These are phyloP conservation scores for Pedetes capensis DNA, from an alignment of 2,113 vertebrate species.

Conservation along the genomic window DNA sequence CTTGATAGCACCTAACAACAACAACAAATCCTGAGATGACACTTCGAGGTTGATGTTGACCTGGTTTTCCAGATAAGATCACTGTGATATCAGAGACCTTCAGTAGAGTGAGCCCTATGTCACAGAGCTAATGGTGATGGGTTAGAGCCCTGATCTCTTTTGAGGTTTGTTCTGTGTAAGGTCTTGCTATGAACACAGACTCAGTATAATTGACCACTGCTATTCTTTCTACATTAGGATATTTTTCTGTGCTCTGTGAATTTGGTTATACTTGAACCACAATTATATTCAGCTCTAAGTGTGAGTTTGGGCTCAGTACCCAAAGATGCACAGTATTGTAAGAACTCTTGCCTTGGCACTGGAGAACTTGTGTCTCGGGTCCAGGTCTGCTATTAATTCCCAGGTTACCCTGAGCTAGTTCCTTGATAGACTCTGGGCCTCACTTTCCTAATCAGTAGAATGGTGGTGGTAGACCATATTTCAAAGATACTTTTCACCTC, in stretches of 20 bases:
- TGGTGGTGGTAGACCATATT: not conserved
- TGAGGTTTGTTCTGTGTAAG: not conserved
- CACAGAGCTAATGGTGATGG: not conserved
- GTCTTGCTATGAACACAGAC: not conserved
- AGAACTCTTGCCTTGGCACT: not conserved
- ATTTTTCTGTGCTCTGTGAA: not conserved
- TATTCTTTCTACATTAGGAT: not conserved
- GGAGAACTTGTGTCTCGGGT: not conserved
- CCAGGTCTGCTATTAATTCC: not conserved
- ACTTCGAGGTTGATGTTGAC: not conserved
- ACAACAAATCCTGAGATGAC: not conserved
- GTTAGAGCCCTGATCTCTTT: not conserved
- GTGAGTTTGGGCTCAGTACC: not conserved
- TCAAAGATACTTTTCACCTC: not conserved
- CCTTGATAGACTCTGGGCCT: not conserved
- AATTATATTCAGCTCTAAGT: not conserved
- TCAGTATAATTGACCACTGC: not conserved
- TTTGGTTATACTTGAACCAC: not conserved
- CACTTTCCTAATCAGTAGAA: not conserved
- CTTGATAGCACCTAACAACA: too few species aligned
- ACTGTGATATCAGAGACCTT: not conserved
- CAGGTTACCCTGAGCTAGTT: not conserved
- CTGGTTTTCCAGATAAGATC: not conserved
- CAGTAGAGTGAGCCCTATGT: too few species aligned
- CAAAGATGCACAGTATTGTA: not conserved